Base-by-base conservation (phyloP, 2,113 vertebrate species). In the Ailuropoda melanoleuca region DNA sequence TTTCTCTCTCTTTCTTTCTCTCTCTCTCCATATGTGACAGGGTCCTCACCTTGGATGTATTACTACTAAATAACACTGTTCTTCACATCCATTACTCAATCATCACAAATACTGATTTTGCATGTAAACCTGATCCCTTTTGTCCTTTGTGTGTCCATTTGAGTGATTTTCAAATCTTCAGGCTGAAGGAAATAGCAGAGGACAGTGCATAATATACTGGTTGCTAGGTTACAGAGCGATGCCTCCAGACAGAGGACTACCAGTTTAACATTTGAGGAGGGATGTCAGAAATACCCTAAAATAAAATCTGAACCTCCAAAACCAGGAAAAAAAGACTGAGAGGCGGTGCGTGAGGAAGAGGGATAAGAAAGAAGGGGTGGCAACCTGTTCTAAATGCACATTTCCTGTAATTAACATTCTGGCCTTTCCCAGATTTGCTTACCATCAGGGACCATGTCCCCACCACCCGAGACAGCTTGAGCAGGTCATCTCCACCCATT, bases 221-320 rank as follows among this genome's bases (percentile, higher is more conserved):
- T 98, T 97, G 98, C 98, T 97, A 98, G 92, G 98, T 93, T 96
- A 98, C 97, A 15, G 23, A 93, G 92, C 43, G 48, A 37, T 56
- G 75, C n/a, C 66, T 93, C 56, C 14, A 80, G 90, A 66, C 48
- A 75, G 68, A 64, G n/a, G 86, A 62, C 93, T 53, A 43, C 17
- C 3, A 80, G 64, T 37, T 70, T 62, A 70, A 81, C 39, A 72
- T 83, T 75, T 60, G 92, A 94, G 72, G 29, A 92, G 48, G 23
- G 24, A 62, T 19, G 26, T 46, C 37, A 80, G 86, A 95, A 96
- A 96, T 68, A 84, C 78, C 39, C 95, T 39, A 62, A 95, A 95
- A 84, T 90, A 96, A 93, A 94, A 93, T 66, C 78, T 43, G 39
- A 91, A 43, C 21, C 39, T 48, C 13, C 39, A 21, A 43, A 55